Evolutionary conservation across 2,797 vertebrate species (phyloP).

Genomic region (Ibycter americanus): DNA sequence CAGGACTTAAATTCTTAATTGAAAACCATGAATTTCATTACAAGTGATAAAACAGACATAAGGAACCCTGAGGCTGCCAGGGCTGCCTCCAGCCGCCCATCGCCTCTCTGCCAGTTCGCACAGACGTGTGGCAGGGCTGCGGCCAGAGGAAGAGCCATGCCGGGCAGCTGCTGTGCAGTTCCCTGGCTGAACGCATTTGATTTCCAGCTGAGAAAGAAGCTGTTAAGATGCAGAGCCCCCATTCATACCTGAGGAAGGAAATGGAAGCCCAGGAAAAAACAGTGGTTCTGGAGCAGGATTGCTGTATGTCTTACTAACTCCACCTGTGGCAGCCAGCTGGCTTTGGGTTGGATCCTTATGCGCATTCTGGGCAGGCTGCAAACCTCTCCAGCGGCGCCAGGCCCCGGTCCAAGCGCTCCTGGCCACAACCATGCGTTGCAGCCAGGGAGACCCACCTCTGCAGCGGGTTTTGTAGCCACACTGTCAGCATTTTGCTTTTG

Average conservation of each 20-base stretch:
- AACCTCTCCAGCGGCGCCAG: not conserved
- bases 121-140: not conserved
- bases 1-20: not conserved
- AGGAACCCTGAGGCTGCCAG: not conserved
- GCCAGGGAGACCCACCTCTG: not conserved
- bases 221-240: not conserved
- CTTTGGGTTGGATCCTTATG: not conserved
- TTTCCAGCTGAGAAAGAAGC: not conserved
- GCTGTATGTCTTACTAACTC: not conserved
- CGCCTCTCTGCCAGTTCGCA: not conserved
- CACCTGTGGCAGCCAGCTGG: not conserved
- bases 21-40: not conserved
- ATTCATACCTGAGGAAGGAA: not conserved
- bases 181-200: not conserved
- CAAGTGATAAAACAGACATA: not conserved
- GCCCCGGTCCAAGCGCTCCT: not conserved
- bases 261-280: not conserved
- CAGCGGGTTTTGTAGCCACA: not conserved
- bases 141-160: not conserved
- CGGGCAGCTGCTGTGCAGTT: rapidly evolving
- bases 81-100: not conserved
- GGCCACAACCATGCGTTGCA: not conserved
- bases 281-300: not conserved
- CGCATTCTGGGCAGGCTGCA: not conserved
- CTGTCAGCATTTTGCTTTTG: not conserved